Percentiles rank a stretch among this genome's conserved stretches.
Conservation (phyloP, 2,888 invertebrate genomes). For the Cybosia mesomella region DNA sequence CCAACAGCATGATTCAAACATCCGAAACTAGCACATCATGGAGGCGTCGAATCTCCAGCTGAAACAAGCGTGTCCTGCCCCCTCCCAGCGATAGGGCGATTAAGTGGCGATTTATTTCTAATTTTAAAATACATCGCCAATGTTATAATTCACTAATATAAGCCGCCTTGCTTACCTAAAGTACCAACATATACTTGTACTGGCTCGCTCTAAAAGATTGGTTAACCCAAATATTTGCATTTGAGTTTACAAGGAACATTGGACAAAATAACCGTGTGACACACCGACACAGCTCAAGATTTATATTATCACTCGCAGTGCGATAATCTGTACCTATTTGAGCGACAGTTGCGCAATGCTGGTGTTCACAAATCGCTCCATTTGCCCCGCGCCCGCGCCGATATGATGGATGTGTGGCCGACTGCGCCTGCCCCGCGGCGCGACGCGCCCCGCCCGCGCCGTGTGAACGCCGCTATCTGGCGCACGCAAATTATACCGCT, state of each 20-base stretch:
- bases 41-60: background rate
- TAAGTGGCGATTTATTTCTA: too few species aligned
- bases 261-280: background rate
- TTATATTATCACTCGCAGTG: background rate
- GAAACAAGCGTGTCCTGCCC: too few species aligned
- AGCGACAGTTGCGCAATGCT: conserved; percentile 46
- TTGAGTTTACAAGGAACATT: background rate
- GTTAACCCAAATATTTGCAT: background rate
- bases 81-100: too few species aligned
- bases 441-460: conserved; percentile 33
- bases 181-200: background rate
- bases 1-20: background rate
- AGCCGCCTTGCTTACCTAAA: background rate
- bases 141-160: background rate
- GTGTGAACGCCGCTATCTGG: conserved; percentile 59
- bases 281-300: background rate
- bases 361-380: conserved; percentile 19
- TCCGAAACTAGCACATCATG: background rate
- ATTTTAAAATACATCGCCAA: background rate
- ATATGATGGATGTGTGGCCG: conserved; percentile 51
- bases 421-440: conserved; percentile 29
- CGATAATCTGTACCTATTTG: background rate
- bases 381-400: conserved; percentile 34
- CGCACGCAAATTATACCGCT: conserved; percentile 61
- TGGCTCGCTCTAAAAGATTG: background rate